phyloP scores from a whole-genome alignment of 2,113 vertebrate species.

The Taxidea taxus region DNA sequence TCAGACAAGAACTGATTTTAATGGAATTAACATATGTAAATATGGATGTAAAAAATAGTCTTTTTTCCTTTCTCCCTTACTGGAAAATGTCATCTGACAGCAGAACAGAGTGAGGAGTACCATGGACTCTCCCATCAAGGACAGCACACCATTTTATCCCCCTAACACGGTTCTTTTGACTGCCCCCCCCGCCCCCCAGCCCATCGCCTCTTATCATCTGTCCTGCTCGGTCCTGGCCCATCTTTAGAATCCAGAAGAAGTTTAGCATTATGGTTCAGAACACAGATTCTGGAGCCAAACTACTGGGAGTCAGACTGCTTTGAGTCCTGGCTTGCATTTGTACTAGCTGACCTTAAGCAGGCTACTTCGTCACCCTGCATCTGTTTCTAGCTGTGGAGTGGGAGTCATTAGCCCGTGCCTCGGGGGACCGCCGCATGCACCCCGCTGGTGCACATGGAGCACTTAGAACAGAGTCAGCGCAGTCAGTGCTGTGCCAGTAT shows the following conservation, averaged over 20 bases:
- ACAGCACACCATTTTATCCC: neutral
- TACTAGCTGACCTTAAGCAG: neutral
- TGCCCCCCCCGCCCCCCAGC: rapidly evolving
- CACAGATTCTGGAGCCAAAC: neutral
- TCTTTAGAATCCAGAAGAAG: neutral
- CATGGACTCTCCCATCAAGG: neutral
- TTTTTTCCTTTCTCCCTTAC: neutral
- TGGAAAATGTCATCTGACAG: neutral
- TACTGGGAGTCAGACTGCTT: neutral
- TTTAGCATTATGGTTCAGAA: neutral
- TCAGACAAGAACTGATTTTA: neutral
- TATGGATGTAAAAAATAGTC: neutral
- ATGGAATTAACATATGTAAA: neutral
- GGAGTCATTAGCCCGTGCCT: neutral
- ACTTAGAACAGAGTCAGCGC: neutral
- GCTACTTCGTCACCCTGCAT: neutral
- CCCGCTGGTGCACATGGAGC: neutral
- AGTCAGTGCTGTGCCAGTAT: neutral
- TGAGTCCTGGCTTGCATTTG: neutral
- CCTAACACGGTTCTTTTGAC: neutral
- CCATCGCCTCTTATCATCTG: neutral
- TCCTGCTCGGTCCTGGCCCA: neutral
- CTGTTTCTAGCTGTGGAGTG: neutral
- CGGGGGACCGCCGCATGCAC: neutral
- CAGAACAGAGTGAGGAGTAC: neutral